phyloP scores from a whole-genome alignment of 2,797 vertebrate genomes.

The Dendrocincla tyrannina region DNA sequence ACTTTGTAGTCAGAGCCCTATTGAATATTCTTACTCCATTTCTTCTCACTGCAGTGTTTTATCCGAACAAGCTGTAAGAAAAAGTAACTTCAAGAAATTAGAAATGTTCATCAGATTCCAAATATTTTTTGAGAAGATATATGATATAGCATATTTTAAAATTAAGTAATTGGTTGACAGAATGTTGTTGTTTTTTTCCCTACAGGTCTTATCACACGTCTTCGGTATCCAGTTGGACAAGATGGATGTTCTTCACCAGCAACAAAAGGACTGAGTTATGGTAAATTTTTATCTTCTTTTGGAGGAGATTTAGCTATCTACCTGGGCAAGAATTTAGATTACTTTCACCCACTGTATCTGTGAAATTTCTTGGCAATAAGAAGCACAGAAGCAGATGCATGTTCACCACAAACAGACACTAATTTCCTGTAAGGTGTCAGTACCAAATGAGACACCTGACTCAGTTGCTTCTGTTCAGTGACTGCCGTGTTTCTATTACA shows the following conservation, averaged over 20 bases:
- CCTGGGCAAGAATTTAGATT: background rate
- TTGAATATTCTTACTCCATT: background rate
- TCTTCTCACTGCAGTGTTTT: background rate
- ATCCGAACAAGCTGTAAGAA: background rate
- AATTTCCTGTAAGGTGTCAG: background rate
- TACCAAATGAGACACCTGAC: background rate
- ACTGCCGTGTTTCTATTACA: background rate
- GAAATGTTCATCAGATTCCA: background rate
- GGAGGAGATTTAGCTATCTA: background rate
- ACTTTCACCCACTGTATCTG: background rate
- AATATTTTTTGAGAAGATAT: background rate
- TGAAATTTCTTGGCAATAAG: background rate
- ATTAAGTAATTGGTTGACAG: background rate
- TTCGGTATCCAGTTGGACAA: constrained; percentile 81
- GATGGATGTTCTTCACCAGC: constrained; percentile 78
- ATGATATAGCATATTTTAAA: background rate
- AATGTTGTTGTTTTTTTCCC: background rate
- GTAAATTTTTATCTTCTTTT: constrained; percentile 63
- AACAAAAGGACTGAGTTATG: constrained; percentile 82
- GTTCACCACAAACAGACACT: background rate
- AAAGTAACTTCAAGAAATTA: background rate
- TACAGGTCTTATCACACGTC: constrained; percentile 82
- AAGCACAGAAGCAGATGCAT: background rate
- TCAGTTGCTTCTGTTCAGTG: background rate
- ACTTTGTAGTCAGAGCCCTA: background rate